Evolutionary conservation across 2,113 vertebrate genomes (phyloP).

Genomic region (Mionectes macconnelli): DNA sequence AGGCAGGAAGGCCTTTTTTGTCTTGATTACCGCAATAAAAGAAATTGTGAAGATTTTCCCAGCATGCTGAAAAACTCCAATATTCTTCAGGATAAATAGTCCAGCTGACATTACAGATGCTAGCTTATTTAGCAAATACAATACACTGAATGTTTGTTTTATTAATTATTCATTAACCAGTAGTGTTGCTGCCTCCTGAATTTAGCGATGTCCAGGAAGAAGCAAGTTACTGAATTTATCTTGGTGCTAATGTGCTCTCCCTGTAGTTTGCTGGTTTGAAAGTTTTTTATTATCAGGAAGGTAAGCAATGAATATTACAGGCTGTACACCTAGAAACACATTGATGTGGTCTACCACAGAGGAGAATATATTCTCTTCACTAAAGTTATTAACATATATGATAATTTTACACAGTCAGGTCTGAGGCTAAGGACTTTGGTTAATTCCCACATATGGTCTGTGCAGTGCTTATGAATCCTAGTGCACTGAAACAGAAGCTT

Average conservation of each 20-base stretch:
- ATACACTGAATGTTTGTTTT: not conserved
- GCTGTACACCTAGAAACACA: not conserved
- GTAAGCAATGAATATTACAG: not conserved
- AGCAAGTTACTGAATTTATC: not conserved
- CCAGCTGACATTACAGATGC: not conserved
- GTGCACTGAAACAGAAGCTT: not conserved
- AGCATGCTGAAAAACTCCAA: not conserved
- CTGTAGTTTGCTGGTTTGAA: not conserved
- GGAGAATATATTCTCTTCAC: not conserved
- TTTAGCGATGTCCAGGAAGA: not conserved
- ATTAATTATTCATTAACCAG: not conserved
- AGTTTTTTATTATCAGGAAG: not conserved
- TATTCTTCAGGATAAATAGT: not conserved
- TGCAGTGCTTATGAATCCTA: not conserved
- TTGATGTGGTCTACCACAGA: not conserved
- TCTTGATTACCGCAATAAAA: constrained; percentile 1
- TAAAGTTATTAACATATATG: not conserved
- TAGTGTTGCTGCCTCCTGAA: not conserved
- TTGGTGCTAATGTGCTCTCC: not conserved
- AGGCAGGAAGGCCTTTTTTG: not conserved
- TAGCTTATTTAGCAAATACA: not conserved
- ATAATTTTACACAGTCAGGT: not conserved
- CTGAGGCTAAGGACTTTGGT: not conserved
- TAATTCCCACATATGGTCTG: not conserved
- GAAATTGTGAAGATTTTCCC: not conserved